phyloP scores from a whole-genome alignment of 2,888 invertebrate species.

The Drosophila melanocephala region DNA sequence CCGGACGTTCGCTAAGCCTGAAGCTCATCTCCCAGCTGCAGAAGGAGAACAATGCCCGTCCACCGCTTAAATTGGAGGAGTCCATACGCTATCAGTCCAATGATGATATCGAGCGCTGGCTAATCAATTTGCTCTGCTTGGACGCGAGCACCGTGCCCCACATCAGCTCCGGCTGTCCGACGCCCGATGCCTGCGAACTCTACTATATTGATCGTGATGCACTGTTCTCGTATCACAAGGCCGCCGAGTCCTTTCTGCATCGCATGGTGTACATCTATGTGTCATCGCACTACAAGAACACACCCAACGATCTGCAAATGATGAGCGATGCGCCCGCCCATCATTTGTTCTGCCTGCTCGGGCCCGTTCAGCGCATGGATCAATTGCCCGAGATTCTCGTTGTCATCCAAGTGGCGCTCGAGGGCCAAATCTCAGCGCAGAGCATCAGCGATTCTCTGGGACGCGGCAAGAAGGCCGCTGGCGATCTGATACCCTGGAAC shows the following conservation, averaged over 20 bases:
- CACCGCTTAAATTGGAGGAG: slow-evolving; percentile 91
- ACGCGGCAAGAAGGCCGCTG: slow-evolving; percentile 95
- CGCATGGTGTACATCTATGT: slow-evolving; percentile 97
- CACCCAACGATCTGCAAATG: slow-evolving; percentile 99
- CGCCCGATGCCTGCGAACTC: slow-evolving; percentile 95
- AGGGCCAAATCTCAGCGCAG: slow-evolving; percentile 89
- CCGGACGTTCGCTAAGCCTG: slow-evolving; percentile 97
- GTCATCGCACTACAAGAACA: slow-evolving; percentile 99
- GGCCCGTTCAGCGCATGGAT: slow-evolving; percentile 91
- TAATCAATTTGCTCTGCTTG: slow-evolving; percentile 95
- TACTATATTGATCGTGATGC: slow-evolving; percentile 96
- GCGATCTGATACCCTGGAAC: slow-evolving; percentile 99
- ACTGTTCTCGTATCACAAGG: slow-evolving; percentile 97
- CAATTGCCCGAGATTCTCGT: slow-evolving; percentile 97
- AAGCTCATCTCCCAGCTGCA: slow-evolving; percentile 96
- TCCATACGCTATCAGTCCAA: slow-evolving; percentile 96
- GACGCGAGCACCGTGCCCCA: slow-evolving; percentile 91
- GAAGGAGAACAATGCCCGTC: slow-evolving; percentile 87
- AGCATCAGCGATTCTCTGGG: slow-evolving; percentile 92
- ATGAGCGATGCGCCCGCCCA: slow-evolving; percentile 99
- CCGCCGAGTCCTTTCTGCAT: slow-evolving; percentile 96
- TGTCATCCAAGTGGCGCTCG: slow-evolving; percentile 93
- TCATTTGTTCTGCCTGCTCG: slow-evolving; percentile 96
- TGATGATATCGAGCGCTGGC: slow-evolving; percentile 96
- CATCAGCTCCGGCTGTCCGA: slow-evolving; percentile 92